phyloP scores from a whole-genome alignment of 2,888 invertebrate species.

The Drosophila rellima region DNA sequence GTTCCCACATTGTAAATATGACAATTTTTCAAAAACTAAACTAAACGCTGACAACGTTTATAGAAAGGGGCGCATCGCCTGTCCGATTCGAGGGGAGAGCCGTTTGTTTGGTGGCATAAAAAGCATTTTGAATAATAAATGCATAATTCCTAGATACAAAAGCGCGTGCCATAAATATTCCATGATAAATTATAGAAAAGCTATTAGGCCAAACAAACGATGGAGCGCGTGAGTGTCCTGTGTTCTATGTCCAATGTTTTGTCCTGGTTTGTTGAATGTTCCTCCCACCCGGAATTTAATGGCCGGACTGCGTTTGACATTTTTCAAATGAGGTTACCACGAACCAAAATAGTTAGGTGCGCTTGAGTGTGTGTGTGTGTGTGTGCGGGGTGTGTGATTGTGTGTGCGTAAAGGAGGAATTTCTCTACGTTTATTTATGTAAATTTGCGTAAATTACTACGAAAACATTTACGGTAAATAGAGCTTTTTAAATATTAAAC shows the following conservation, averaged over 20 bases:
- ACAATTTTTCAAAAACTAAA: constrained; percentile 58
- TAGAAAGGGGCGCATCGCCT: background rate
- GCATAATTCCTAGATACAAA: constrained; percentile 77
- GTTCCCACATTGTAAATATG: constrained; percentile 52
- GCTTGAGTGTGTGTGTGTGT: constrained; percentile 7
- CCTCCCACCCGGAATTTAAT: constrained; percentile 36
- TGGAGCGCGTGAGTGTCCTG: constrained; percentile 25
- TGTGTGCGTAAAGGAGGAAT: constrained; percentile 3
- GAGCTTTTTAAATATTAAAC: constrained; percentile 72
- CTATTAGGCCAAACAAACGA: constrained; percentile 79
- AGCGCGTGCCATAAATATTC: constrained; percentile 78
- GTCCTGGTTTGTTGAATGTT: constrained; percentile 21
- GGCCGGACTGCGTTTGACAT: constrained; percentile 74
- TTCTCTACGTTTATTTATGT: constrained; percentile 71
- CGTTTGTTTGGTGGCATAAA: constrained; percentile 54
- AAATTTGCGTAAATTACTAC: constrained; percentile 75
- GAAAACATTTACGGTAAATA: constrained; percentile 79
- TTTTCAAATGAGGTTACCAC: constrained; percentile 76
- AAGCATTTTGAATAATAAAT: constrained; percentile 77
- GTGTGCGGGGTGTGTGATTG: constrained; percentile 4
- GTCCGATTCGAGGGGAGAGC: constrained; percentile 1
- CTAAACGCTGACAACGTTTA: constrained; percentile 74
- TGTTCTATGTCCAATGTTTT: background rate
- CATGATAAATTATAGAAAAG: constrained; percentile 81
- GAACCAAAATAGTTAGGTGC: constrained; percentile 38